Conservation (phyloP, 2,888 invertebrate genomes). For the Tetropium fuscum region DNA sequence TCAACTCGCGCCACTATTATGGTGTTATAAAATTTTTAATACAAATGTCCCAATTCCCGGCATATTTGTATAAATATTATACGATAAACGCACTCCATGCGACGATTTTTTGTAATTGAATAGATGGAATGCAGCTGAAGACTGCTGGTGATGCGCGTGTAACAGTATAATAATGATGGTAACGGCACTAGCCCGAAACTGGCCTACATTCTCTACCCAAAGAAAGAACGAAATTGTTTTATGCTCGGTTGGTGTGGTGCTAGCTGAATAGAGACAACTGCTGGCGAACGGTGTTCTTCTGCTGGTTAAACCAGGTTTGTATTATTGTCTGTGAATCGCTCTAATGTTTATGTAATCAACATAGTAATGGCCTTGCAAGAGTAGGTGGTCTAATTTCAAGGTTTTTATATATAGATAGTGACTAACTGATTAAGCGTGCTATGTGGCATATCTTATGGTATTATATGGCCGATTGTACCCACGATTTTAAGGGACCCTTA, state of each 20-base stretch:
- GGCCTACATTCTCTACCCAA: conserved; percentile 49
- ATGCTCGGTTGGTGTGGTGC: neutral
- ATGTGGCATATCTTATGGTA: too few species aligned
- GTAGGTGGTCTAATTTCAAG: too few species aligned
- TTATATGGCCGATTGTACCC: too few species aligned
- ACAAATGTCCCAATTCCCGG: neutral
- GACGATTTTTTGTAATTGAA: conserved; percentile 23
- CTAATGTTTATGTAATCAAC: neutral
- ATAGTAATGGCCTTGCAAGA: neutral
- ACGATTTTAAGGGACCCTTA: too few species aligned
- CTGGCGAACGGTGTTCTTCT: neutral
- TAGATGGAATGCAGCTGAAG: conserved; percentile 13
- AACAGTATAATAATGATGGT: conserved; percentile 55
- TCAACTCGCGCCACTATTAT: neutral
- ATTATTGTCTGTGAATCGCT: neutral
- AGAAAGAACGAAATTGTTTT: conserved; percentile 9
- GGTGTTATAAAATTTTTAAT: neutral
- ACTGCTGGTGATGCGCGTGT: conserved; percentile 29
- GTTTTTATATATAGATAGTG: too few species aligned
- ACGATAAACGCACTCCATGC: conserved; percentile 3
- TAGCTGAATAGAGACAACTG: conserved; percentile 4
- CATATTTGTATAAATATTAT: neutral
- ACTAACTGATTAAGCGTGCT: too few species aligned
- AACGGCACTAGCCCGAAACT: conserved; percentile 57
- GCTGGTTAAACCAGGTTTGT: neutral